phyloP scores from a whole-genome alignment of 37 sponge, comb jelly and placozoan species.

The Mnemiopsis leidyi region DNA sequence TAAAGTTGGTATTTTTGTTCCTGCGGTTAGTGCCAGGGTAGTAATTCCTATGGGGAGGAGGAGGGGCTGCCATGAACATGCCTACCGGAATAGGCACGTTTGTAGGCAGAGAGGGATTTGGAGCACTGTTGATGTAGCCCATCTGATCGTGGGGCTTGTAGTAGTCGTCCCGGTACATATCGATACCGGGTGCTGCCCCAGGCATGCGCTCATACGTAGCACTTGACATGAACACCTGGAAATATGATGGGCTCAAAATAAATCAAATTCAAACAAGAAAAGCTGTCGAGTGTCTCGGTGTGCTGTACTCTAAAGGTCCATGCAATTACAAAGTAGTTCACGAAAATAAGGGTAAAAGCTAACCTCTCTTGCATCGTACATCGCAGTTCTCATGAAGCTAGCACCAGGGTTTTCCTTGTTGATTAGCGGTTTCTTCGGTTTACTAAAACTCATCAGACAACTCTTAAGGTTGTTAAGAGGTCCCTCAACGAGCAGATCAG shows the following conservation, averaged over 20 bases:
- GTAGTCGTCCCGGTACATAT: conserved; percentile 75
- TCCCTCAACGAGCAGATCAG: conserved; percentile 66
- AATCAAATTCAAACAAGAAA: no score
- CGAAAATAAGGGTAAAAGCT: neutral
- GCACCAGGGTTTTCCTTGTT: conserved; percentile 87
- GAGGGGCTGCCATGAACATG: conserved; percentile 81
- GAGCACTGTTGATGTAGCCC: conserved; percentile 81
- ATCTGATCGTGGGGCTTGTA: conserved; percentile 84
- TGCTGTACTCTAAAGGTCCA: no score
- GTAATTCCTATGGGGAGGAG: conserved; percentile 69
- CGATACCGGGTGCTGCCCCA: conserved; percentile 12
- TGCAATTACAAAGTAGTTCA: neutral
- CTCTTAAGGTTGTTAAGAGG: conserved; percentile 82
- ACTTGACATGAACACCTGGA: conserved; percentile 55
- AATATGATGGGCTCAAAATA: no score
- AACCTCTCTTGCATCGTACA: conserved; percentile 80
- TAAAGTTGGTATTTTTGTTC: neutral
- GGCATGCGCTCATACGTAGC: conserved; percentile 49
- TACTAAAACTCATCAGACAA: conserved; percentile 81
- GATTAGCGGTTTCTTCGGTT: conserved; percentile 79
- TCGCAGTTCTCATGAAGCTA: conserved; percentile 79
- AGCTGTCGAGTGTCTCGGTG: conserved; percentile 62
- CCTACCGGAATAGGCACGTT: conserved; percentile 83
- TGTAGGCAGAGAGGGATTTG: conserved; percentile 75
- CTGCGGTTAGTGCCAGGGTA: conserved; percentile 11